Percentiles rank a stretch among this genome's conserved stretches.
These are phyloP conservation scores for Mnemiopsis leidyi DNA, from an alignment of 37 sponge, comb jelly and placozoan genomes.

Conservation along the genomic window DNA sequence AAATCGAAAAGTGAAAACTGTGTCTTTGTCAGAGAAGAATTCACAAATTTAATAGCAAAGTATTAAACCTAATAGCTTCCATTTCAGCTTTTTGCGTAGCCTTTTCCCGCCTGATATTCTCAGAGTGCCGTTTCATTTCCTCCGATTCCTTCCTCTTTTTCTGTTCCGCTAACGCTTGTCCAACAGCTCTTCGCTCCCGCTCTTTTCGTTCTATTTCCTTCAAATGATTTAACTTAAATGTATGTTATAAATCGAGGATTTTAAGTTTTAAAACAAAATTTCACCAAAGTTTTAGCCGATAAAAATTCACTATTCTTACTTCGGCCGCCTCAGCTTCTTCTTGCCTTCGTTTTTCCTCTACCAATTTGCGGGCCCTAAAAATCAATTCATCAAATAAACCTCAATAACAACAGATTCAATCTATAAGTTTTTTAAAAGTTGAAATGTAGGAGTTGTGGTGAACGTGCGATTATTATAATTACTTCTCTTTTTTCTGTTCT, in stretches of 20 bases:
- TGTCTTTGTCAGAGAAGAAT: too few relatives aligned
- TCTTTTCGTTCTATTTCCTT: not conserved
- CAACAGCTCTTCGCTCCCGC: not conserved
- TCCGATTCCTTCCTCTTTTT: conserved; percentile 10
- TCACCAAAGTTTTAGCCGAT: too few relatives aligned
- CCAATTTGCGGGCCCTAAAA: not conserved
- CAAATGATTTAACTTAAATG: not conserved
- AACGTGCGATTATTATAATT: too few relatives aligned
- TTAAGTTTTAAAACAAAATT: too few relatives aligned
- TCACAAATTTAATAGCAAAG: too few relatives aligned
- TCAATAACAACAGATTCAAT: too few relatives aligned
- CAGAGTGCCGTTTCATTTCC: not conserved
- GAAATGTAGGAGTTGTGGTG: too few relatives aligned
- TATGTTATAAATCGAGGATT: not conserved
- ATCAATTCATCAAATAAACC: too few relatives aligned
- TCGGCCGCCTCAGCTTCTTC: not conserved
- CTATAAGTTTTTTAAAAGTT: too few relatives aligned
- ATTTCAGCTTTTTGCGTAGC: conserved; percentile 27
- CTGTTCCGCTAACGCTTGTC: conserved; percentile 32
- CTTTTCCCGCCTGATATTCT: conserved; percentile 32
- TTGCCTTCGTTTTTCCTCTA: not conserved
- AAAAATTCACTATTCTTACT: not conserved
- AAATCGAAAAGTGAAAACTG: too few relatives aligned
- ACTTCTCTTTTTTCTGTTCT: too few relatives aligned
- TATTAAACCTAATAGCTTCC: conserved; percentile 32